Evolutionary conservation across 2,113 vertebrate genomes (phyloP).

Genomic region (Grammomys dolichurus): DNA sequence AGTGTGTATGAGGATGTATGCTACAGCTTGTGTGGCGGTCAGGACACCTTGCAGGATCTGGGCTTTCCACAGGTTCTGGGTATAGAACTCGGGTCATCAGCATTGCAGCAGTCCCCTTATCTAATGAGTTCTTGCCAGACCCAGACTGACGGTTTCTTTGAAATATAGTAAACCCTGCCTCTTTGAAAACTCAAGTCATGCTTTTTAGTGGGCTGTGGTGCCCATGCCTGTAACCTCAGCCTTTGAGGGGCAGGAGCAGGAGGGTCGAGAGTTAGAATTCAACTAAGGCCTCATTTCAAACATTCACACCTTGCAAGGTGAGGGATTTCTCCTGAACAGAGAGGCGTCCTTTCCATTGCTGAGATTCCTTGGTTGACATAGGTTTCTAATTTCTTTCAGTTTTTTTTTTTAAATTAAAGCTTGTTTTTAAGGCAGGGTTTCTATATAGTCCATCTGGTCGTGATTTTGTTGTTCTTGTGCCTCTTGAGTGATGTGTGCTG

Average conservation of each 20-base stretch:
- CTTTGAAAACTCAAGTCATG: not conserved
- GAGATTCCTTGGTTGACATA: too few species aligned
- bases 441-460: not conserved
- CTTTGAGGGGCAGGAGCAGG: not conserved
- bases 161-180: not conserved
- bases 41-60: not conserved
- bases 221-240: not conserved
- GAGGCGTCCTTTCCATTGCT: not conserved
- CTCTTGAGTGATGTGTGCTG: not conserved
- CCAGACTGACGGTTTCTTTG: not conserved
- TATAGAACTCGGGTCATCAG: not conserved
- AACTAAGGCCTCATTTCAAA: not conserved
- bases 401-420: not conserved
- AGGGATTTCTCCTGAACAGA: not conserved
- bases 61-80: not conserved
- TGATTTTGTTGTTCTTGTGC: not conserved
- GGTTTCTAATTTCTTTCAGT: not conserved
- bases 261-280: too few species aligned
- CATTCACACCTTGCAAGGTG: not conserved
- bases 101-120: not conserved
- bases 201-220: not conserved
- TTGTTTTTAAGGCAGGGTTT: not conserved
- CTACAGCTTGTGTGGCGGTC: not conserved
- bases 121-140: not conserved
- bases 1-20: not conserved